Conservation (phyloP, 1,140 invertebrate species). For the Ganaspis sp. region DNA sequence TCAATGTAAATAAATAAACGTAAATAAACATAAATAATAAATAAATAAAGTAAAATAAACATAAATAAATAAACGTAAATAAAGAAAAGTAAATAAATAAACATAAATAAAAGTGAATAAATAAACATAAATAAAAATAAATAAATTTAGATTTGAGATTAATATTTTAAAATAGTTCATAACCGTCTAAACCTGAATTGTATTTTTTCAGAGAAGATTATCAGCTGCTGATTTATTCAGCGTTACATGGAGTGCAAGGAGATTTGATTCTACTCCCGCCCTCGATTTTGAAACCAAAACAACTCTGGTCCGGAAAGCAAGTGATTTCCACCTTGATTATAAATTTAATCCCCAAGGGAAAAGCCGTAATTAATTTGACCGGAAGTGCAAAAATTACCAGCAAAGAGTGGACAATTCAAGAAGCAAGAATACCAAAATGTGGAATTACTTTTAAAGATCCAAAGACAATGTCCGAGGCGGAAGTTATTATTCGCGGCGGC, state of each 20-base stretch:
- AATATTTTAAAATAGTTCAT: no score
- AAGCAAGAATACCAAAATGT: conserved; percentile 79
- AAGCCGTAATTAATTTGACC: conserved; percentile 85
- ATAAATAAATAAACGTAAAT: no score
- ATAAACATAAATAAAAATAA: no score
- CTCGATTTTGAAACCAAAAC: conserved; percentile 90
- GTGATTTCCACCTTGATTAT: conserved; percentile 91
- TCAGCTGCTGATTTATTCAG: conserved; percentile 93
- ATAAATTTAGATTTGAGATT: no score
- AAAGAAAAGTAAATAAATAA: no score
- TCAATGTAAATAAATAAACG: no score
- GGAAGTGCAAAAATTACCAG: conserved; percentile 90
- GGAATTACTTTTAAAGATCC: conserved; percentile 78
- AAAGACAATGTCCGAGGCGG: conserved; percentile 89
- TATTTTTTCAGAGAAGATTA: conserved; percentile 86
- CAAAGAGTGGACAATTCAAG: conserved; percentile 84
- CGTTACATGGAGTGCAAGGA: conserved; percentile 82
- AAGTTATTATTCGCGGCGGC: conserved; percentile 93
- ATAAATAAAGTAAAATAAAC: no score
- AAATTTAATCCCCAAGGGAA: conserved; percentile 89
- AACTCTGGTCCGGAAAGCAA: conserved; percentile 99
- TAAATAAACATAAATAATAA: no score
- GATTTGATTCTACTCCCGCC: conserved; percentile 89
- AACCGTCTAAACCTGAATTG: background rate
- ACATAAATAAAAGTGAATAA: no score